Evolutionary conservation across 2,888 invertebrate species (phyloP).

Genomic region (Cistogaster globosa): DNA sequence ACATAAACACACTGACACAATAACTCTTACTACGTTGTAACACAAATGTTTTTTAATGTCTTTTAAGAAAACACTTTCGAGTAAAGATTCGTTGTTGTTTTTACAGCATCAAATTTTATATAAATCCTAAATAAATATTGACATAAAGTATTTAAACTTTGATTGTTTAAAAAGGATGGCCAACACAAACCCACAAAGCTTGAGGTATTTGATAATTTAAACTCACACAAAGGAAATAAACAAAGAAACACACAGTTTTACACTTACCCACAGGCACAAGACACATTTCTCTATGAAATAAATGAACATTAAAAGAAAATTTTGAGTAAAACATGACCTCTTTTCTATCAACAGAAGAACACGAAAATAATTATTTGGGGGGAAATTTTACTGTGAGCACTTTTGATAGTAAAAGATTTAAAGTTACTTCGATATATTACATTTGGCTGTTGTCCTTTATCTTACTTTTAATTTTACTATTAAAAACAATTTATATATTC

Average conservation of each 20-base stretch:
- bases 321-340: conserved; percentile 8
- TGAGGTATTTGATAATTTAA: conserved; percentile 41
- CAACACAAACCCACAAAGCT: conserved; percentile 33
- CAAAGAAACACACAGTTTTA: neutral
- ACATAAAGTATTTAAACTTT: conserved; percentile 36
- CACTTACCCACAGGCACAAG: neutral
- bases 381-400: neutral
- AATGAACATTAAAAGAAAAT: conserved; percentile 13
- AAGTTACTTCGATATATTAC: neutral
- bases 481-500: too few relatives aligned
- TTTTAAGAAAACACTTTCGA: conserved; percentile 31
- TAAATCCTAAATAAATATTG: conserved; percentile 65
- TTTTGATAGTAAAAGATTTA: neutral
- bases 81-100: conserved; percentile 9
- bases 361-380: neutral
- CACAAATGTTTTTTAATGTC: conserved; percentile 19
- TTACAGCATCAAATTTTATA: conserved; percentile 42
- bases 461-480: too few relatives aligned
- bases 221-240: neutral
- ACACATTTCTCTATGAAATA: neutral
- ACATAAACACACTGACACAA: neutral
- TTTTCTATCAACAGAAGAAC: too few relatives aligned
- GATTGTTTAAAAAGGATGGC: conserved; percentile 17
- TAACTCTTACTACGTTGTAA: neutral
- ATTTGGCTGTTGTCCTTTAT: neutral